Percentiles rank a stretch among this genome's conserved stretches.
Conservation (phyloP, 1,140 invertebrate species). For the Carposina sasakii region DNA sequence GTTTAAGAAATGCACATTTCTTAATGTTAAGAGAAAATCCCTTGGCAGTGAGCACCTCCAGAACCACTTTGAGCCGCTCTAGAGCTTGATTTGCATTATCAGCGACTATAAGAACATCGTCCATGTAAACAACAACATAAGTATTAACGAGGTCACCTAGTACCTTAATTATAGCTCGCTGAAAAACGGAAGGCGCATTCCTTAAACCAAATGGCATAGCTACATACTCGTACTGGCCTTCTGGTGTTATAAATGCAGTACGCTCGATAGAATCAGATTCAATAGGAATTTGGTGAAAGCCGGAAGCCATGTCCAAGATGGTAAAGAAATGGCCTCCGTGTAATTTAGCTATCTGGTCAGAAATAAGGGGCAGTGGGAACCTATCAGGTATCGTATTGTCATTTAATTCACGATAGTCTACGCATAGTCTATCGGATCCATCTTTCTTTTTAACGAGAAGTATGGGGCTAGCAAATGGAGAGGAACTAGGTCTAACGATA, state of each 20-base stretch:
- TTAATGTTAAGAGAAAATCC: constrained; percentile 31
- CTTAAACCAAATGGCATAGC: constrained; percentile 43
- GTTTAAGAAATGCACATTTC: constrained; percentile 32
- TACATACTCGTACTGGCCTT: constrained; percentile 42
- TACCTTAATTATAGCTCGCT: constrained; percentile 29
- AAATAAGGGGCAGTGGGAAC: constrained; percentile 68
- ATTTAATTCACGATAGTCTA: constrained; percentile 66
- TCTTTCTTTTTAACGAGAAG: constrained; percentile 37
- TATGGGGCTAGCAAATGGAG: constrained; percentile 33
- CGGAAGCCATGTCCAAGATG: constrained; percentile 47
- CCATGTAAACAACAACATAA: constrained; percentile 24
- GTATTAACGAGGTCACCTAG: constrained; percentile 14
- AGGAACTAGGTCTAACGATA: constrained; percentile 28
- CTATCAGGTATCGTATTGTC: constrained; percentile 49
- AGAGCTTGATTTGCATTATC: constrained; percentile 8
- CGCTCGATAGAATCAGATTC: constrained; percentile 42
- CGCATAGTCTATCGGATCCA: constrained; percentile 30
- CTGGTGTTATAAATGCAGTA: constrained; percentile 59
- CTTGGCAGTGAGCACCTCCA: constrained; percentile 10
- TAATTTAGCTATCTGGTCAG: constrained; percentile 52
- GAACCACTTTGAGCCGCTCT: constrained; percentile 6
- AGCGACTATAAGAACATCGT: constrained; percentile 22
- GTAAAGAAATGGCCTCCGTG: constrained; percentile 18
- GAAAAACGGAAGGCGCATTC: constrained; percentile 39
- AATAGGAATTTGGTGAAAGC: constrained; percentile 68